These are phyloP conservation scores for Cossypha niveicapilla DNA, from an alignment of 2,797 vertebrate genomes.

Conservation along the genomic window DNA sequence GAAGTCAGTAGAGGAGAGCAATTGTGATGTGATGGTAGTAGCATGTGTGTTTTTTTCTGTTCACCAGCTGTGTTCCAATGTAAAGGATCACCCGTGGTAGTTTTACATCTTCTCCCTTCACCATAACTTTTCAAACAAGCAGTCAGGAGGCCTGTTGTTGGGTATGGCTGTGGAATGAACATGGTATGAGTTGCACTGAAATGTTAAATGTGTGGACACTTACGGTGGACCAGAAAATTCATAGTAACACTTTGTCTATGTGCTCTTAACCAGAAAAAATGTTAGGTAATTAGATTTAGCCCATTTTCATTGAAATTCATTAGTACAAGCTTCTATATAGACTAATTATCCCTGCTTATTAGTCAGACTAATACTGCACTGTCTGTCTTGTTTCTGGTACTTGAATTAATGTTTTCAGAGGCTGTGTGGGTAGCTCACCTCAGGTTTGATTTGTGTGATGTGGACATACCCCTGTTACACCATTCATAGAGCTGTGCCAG, in stretches of 20 bases:
- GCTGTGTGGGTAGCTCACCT: background rate
- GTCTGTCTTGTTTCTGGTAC: background rate
- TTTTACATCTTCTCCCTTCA: background rate
- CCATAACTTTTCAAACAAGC: background rate
- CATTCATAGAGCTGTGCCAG: background rate
- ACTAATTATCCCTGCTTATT: background rate
- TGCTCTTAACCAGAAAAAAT: background rate
- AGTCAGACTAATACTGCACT: background rate
- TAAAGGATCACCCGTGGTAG: background rate
- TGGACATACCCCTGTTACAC: background rate
- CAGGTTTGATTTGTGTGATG: background rate
- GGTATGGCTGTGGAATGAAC: background rate
- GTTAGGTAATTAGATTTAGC: background rate
- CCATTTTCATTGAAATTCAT: conserved; percentile 23
- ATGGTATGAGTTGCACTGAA: background rate
- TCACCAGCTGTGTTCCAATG: background rate
- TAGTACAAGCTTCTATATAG: background rate
- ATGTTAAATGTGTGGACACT: background rate
- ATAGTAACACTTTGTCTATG: background rate
- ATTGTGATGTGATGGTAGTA: background rate
- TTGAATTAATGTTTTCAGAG: background rate
- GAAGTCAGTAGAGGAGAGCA: background rate
- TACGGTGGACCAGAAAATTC: background rate
- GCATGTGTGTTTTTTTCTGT: rapidly evolving
- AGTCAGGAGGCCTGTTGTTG: background rate